Evolutionary conservation across 2,888 invertebrate species (phyloP).

Genomic region (Boloria selene): DNA sequence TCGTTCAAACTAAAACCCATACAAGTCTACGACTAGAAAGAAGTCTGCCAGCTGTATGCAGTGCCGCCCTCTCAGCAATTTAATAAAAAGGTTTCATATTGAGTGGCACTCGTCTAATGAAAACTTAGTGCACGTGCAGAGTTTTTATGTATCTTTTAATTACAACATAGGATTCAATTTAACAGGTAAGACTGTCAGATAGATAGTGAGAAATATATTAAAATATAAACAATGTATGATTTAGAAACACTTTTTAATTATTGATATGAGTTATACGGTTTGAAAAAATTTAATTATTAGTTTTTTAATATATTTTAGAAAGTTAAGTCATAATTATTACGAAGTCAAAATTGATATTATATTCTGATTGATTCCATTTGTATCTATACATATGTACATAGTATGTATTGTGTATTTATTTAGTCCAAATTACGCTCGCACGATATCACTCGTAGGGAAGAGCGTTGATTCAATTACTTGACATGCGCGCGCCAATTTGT

Average conservation of each 20-base stretch:
- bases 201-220: too few species aligned
- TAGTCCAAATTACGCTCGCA: conserved; percentile 45
- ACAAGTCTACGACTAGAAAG: conserved; percentile 55
- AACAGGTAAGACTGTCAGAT: not conserved
- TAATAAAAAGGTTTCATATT: conserved; percentile 80
- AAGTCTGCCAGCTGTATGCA: conserved; percentile 58
- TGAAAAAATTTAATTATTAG: too few species aligned
- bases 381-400: conserved; percentile 21
- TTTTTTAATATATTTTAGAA: too few species aligned
- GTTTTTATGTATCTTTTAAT: conserved; percentile 30
- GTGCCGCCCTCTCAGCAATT: conserved; percentile 59
- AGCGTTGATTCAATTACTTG: conserved; percentile 77
- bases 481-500: conserved; percentile 79
- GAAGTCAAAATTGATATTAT: not conserved
- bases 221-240: too few species aligned
- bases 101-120: conserved; percentile 43
- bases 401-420: conserved; percentile 34
- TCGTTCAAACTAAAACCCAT: conserved; percentile 52
- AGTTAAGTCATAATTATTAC: too few species aligned
- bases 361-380: not conserved
- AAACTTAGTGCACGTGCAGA: conserved; percentile 45
- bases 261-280: too few species aligned
- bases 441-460: conserved; percentile 46
- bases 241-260: too few species aligned
- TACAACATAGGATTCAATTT: not conserved